phyloP scores from a whole-genome alignment of 2,797 vertebrate genomes.

The Galaxias olidus region DNA sequence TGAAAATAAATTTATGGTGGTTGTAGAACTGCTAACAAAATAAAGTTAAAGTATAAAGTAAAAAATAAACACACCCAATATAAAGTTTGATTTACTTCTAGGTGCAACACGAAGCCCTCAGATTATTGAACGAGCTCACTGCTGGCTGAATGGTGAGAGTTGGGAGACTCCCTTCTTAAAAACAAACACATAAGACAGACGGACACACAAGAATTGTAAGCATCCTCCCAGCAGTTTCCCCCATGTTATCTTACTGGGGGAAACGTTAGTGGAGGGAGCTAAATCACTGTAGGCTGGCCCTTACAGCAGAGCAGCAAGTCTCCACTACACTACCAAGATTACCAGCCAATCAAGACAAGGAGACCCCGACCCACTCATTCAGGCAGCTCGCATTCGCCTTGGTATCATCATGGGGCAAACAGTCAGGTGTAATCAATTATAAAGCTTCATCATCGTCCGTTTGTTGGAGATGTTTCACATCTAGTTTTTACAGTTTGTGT shows the following conservation, averaged over 20 bases:
- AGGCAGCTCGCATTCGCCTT: constrained; percentile 89
- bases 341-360: constrained; percentile 81
- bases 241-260: constrained; percentile 43
- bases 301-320: constrained; percentile 86
- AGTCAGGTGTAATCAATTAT: not conserved
- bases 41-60: no score
- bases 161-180: constrained; percentile 42
- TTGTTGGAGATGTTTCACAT: no score
- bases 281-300: constrained; percentile 86
- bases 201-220: constrained; percentile 44
- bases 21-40: no score
- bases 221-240: constrained; percentile 36
- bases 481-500: not conserved
- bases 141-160: constrained; percentile 48
- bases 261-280: constrained; percentile 40
- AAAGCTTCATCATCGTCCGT: not conserved
- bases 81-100: no score
- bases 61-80: no score
- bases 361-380: constrained; percentile 64
- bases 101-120: constrained; percentile 49
- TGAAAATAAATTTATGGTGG: no score
- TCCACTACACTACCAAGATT: constrained; percentile 91
- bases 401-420: constrained; percentile 84
- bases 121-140: constrained; percentile 71
- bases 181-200: constrained; percentile 14